Evolutionary conservation across 1,140 invertebrate species (phyloP).

Genomic region (Mizuhopecten yessoensis): DNA sequence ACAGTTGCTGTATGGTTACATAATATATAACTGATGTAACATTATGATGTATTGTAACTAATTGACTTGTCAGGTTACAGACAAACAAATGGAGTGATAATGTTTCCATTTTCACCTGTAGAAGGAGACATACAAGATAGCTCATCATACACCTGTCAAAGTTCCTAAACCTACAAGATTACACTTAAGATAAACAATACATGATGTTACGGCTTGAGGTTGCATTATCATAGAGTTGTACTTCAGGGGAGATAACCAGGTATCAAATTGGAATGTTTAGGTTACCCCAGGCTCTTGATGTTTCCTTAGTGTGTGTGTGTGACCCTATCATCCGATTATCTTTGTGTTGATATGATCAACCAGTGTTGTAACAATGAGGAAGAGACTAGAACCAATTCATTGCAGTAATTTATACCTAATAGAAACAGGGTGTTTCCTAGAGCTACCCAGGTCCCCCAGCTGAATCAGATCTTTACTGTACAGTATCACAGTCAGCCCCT

Average conservation of each 20-base stretch:
- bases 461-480: too few species aligned
- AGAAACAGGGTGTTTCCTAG: too few species aligned
- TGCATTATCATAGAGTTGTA: neutral
- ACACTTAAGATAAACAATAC: neutral
- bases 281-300: neutral
- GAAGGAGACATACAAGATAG: neutral
- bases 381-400: too few species aligned
- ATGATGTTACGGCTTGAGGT: neutral
- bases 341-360: too few species aligned
- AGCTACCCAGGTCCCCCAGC: too few species aligned
- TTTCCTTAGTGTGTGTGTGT: too few species aligned
- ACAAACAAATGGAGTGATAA: neutral
- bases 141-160: slow-evolving; percentile 33
- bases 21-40: neutral
- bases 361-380: too few species aligned
- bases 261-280: slow-evolving; percentile 23
- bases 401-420: too few species aligned
- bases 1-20: neutral
- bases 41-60: neutral
- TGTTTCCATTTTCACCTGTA: neutral
- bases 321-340: too few species aligned
- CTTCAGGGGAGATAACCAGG: slow-evolving; percentile 23
- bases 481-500: too few species aligned
- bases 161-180: neutral
- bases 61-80: neutral